Base-by-base conservation (phyloP, 1,140 invertebrate species). In the Onthophagus taurus region DNA sequence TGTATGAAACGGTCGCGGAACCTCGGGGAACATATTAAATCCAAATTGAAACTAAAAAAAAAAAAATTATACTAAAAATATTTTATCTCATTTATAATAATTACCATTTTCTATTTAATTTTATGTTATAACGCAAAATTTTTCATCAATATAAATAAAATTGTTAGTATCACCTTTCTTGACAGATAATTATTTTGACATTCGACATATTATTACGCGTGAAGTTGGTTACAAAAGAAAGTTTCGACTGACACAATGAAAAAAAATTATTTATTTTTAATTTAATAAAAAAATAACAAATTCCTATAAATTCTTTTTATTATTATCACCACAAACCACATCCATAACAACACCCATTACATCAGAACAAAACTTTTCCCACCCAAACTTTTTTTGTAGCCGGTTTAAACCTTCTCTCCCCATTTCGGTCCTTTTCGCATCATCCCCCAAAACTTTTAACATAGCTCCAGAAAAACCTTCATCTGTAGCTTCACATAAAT, bases 1-100 rank as follows among this genome's bases (percentile, higher is more conserved):
- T 26, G 78, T 81, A 51, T 85, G 86, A 60, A 93, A 92, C 11
- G 76, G 78, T 38, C 84, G 69, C n/a, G 80, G 74, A 47, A 80
- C 77, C 48, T 87, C 83, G 34, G 84, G 83, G 63, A 89, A 88
- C 76, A 88, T 81, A 55, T 85, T 85, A 65, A 88, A 87, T 9
- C 78, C 75, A 63, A 86, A 85, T 72, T 83, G 74, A 72, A 82
- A 82, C 69, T 71, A 53, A 54, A 66, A 63, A 56, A 35, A 24
- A 20, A 31, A 6, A 24, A n/a, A 26, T 29, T 17, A 33, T 11
- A 16, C 13, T 9, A 47, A 24, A 9, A 42, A 41, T 36, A 37
- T 17, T 37, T 37, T 37, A 13, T 17, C 4, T 7, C 5, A 37
- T 42, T 9, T 7, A 24, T 44, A 19, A 9, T n/a, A 39, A 13